Percentiles rank a stretch among this genome's conserved stretches.
phyloP scores from a whole-genome alignment of 2,888 invertebrate species.

The Omphaloscelis lunosa region DNA sequence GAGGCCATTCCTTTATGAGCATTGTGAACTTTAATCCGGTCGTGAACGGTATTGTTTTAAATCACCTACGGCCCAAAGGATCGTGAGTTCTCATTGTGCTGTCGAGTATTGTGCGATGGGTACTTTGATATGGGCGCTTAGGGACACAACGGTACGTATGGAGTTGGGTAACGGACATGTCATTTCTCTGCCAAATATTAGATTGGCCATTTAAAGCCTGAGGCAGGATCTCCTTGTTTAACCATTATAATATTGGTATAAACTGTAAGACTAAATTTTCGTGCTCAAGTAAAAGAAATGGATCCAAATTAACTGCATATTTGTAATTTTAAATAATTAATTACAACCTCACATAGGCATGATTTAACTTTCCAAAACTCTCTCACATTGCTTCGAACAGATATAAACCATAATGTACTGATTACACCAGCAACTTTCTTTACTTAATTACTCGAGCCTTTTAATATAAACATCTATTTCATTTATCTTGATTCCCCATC shows the following conservation, averaged over 20 bases:
- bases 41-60: conserved; percentile 87
- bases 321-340: not conserved
- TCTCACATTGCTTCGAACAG: not conserved
- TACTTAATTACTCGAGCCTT: conserved; percentile 47
- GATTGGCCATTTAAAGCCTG: conserved; percentile 25
- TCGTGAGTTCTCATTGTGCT: conserved; percentile 69
- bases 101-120: conserved; percentile 66
- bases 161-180: conserved; percentile 47
- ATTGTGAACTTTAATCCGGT: conserved; percentile 87
- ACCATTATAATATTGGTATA: not conserved
- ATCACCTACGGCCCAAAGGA: conserved; percentile 77
- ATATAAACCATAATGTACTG: conserved; percentile 21
- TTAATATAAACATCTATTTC: conserved; percentile 63
- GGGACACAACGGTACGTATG: conserved; percentile 49
- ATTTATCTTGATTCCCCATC: conserved; percentile 67
- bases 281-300: not conserved
- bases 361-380: not conserved
- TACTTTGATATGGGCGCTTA: conserved; percentile 66
- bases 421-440: conserved; percentile 40
- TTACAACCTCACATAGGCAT: not conserved
- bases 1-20: conserved; percentile 87
- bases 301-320: not conserved
- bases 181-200: conserved; percentile 55
- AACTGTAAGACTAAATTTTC: not conserved
- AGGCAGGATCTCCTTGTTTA: not conserved